Base-by-base conservation (phyloP, 2,797 vertebrate species). In the Sebastiscus albofasciatus region DNA sequence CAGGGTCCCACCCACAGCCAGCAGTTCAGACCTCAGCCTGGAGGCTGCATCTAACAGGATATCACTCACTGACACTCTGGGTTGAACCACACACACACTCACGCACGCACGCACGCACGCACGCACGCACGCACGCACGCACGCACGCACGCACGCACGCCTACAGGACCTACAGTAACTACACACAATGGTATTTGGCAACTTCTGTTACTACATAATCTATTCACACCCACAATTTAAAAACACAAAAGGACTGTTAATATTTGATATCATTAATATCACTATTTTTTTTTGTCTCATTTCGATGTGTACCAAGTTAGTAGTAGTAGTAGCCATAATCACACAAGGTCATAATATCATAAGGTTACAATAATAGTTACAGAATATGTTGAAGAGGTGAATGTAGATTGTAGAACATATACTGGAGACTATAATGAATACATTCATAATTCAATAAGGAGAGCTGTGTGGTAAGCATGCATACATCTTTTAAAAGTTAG, bases 1-100 rank as follows among this genome's bases (percentile, higher is more conserved):
- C 11, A 58, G 86, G 74, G 89, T 87, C 83, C 90, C 90, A 74
- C 82, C 89, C 91, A 92, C 88, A 81, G 77, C 68, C 79, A 80
- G 79, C 81, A 81, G 82, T 77, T 85, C 61, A 88, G 81, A 85
- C 83, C 67, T 85, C 84, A 67, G 87, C 69, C 75, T 81, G 67
- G 74, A 85, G 82, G 81, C 80, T 87, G 73, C 73, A 81, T 88
- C 81, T 81, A 84, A 88, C 86, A 89, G 83, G 88, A 91, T 82
- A 87, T 92, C 81, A 88, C 78, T 89, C 85, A 91, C 80, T 69
- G 77, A 89, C 87, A 91, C 76, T 74, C 46, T 66, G 78, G 65
- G 68, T 39, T 82, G 56, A 87, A 77, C 67, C 49, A 68, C 78
- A 74, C 68, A 86, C 36, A 65, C 70, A 74, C 71, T 83, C 42